Evolutionary conservation across 2,113 vertebrate species (phyloP).

Genomic region (Notothenia rossii): DNA sequence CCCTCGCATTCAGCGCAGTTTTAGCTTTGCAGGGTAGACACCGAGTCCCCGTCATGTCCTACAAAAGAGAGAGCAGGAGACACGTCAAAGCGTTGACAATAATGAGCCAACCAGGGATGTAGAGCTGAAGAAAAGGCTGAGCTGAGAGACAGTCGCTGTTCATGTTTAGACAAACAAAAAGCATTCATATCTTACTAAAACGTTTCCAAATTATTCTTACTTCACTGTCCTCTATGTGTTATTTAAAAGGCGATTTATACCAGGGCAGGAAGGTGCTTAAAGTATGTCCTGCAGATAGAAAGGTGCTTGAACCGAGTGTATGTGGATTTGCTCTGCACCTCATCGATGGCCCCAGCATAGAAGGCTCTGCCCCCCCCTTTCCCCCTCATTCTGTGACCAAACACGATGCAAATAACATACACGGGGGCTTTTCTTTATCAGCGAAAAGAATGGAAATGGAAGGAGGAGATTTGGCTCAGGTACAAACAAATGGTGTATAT

Average conservation of each 20-base stretch:
- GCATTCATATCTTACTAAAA: constrained; percentile 8
- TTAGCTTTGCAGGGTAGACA: constrained; percentile 76
- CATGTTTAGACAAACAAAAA: constrained; percentile 52
- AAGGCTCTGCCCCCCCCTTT: not conserved
- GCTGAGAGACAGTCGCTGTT: constrained; percentile 49
- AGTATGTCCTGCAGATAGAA: constrained; percentile 32
- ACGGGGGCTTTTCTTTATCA: constrained; percentile 53
- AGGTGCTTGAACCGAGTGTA: constrained; percentile 43
- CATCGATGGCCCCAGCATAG: constrained; percentile 32
- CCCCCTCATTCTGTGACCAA: constrained; percentile 42
- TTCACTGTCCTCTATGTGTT: not conserved
- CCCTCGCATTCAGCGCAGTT: constrained; percentile 80
- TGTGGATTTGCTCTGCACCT: constrained; percentile 46
- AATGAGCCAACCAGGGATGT: constrained; percentile 66
- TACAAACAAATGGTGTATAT: constrained; percentile 52
- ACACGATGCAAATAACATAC: constrained; percentile 59
- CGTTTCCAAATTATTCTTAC: not conserved
- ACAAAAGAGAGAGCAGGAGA: constrained; percentile 76
- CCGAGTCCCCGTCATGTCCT: constrained; percentile 85
- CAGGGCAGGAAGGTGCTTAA: constrained; percentile 8
- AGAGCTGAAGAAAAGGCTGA: constrained; percentile 51
- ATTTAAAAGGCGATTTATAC: not conserved
- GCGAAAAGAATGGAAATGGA: constrained; percentile 45
- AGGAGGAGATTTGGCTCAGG: constrained; percentile 44
- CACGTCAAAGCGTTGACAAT: constrained; percentile 74